Evolutionary conservation across 1,140 invertebrate species (phyloP), one percentile per base, ranked within the genome.

Genomic region (Ceratina australensis): DNA sequence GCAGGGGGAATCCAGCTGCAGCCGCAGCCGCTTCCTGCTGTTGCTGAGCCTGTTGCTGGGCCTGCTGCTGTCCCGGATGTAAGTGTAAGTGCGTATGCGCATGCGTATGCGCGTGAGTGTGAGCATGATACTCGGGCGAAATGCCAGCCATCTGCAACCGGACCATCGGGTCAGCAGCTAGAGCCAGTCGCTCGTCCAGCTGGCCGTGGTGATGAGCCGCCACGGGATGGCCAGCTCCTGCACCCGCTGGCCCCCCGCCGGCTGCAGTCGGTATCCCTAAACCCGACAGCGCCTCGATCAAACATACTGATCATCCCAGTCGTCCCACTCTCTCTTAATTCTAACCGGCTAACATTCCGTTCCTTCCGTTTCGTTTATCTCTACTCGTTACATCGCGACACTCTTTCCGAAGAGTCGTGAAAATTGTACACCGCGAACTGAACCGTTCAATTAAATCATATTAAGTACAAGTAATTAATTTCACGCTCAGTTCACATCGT

Each of bases 21-120:
- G 91, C 90, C 80, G 92, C 89, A 86, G 91, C 91, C 84, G 88
- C 91, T 87, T 90, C 91, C 86, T 91, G 93, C 90, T 93, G 93
- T 87, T 92, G 94, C 89, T 93, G 94, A 78, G 93, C 93, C 85
- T 95, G 95, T 89, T 95, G 94, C 91, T 95, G 94, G 78, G 95
- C 95, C 89, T 95, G 95, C 91, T 97, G 96, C 93, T 96, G 96
- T 90, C 95, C 96, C 86, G 95, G 96, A 93, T 97, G 96, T 89
- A 97, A 94, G 93, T 97, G 97, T 89, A 97, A 95, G 93, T 97
- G 97, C 84, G 96, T 96, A 93, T 98, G 97, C 86, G 97, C 96
- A 93, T 98, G 97, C 84, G 96, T 96, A 92, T 97, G 96, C 67
- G 96, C 96, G 90, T 97, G 96, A 72, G 95, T 96, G 90, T 97